Percentiles rank a stretch among this genome's conserved stretches.
These are phyloP conservation scores for Cepaea nemoralis DNA, from an alignment of 1,140 invertebrate species.

Conservation along the genomic window DNA sequence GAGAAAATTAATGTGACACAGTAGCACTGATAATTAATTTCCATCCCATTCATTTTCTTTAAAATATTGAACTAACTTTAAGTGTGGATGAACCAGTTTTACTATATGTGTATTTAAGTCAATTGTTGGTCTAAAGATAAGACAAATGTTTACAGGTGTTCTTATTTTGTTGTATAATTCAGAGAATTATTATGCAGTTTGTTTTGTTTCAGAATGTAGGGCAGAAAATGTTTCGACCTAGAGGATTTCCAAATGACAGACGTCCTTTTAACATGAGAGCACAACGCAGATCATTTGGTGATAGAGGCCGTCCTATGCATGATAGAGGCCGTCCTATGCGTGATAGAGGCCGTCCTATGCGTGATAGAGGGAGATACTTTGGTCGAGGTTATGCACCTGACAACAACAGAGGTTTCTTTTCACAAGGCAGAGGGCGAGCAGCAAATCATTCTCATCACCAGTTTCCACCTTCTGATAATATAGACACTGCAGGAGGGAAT, in stretches of 20 bases:
- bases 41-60: too few species aligned
- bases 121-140: too few species aligned
- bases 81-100: too few species aligned
- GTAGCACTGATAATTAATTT: too few species aligned
- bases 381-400: slow-evolving; percentile 23
- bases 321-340: slow-evolving; percentile 26
- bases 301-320: slow-evolving; percentile 24
- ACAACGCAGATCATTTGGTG: slow-evolving; percentile 34
- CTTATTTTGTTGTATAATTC: background rate
- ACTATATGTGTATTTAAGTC: too few species aligned
- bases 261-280: background rate
- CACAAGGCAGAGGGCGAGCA: background rate
- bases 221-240: background rate
- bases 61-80: too few species aligned
- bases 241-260: slow-evolving; percentile 11
- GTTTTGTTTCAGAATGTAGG: background rate
- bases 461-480: background rate
- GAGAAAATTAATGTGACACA: too few species aligned
- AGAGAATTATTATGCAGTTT: background rate
- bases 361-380: slow-evolving; percentile 25
- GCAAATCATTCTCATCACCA: background rate
- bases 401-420: slow-evolving; percentile 16
- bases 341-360: slow-evolving; percentile 25
- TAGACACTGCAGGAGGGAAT: slow-evolving; percentile 12
- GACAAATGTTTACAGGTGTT: too few species aligned